Base-by-base conservation (phyloP, 2,888 invertebrate species). In the Poecilobothrus nobilitatus region DNA sequence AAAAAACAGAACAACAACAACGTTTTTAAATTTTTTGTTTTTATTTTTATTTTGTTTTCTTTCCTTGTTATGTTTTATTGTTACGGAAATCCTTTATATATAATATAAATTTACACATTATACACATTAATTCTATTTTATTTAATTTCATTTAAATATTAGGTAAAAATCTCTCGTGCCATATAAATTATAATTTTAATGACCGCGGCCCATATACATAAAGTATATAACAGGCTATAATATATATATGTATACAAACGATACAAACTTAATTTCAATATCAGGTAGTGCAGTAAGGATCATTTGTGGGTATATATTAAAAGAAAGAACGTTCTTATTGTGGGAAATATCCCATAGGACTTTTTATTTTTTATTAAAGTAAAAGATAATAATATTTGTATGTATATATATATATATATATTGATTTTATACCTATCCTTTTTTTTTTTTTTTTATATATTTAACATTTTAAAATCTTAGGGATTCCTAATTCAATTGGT, bases 401-500 rank as follows among this genome's bases (percentile, higher is more conserved):
- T 27, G 27, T 27, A 27, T 27, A 27, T 27, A n/a, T n/a, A n/a
- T n/a, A n/a, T n/a, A n/a, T n/a, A n/a, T n/a, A n/a, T 27, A 27
- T 27, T 27, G 27, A 53, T 53, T 18, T 53, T 53, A 27, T 27
- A 37, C 37, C 37, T 37, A 37, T 10, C n/a, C n/a, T n/a, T n/a
- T n/a, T n/a, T n/a, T n/a, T n/a, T n/a, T n/a, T n/a, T n/a, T n/a
- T n/a, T n/a, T n/a, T n/a, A n/a, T n/a, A n/a, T 7, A 34, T 7
- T 5, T 34, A 44, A 44, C 6, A 44, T 44, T 44, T 44, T 44
- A 6, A 53, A 53, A 27, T 4, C 27, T 18, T 18, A 53, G 53
- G 53, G 53, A 53, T 53, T 53, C 53, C 53, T 53, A 53, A 18
- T 53, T 53, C 53, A 53, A 53, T 15, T 53, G 53, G 53, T 53